Base-by-base conservation (phyloP, 2,797 vertebrate genomes). In the Eutrigla gurnardus region DNA sequence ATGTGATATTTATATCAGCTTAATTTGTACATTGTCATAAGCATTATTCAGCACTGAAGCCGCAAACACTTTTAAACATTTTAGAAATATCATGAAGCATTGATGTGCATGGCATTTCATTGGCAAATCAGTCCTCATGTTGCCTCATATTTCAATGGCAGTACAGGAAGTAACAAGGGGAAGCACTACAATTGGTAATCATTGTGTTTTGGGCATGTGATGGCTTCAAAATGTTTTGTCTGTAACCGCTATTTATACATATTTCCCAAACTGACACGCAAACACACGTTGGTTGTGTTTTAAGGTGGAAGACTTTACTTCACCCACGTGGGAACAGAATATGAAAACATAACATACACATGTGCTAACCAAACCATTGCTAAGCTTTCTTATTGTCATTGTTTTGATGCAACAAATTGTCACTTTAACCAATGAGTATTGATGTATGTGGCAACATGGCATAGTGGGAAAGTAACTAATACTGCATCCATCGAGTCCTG, bases 51-150 rank as follows among this genome's bases (percentile, higher is more conserved):
- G 37, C 33, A 58, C 14, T 77, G 47, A 46, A 85, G 64, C 64
- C 57, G 53, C 74, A 42, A 25, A 25, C 9, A 75, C 33, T 50
- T 25, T 75, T 45, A 79, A 62, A 75, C 18, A 68, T 69, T 63
- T 77, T 72, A 65, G 54, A 65, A 67, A 67, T 39, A 70, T 65
- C 49, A 77, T 75, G 11, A 80, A 40, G 18, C 45, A 57, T 75
- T 60, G 50, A 47, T 77, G 54, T 84, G 74, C 73, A 80, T 83
- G 75, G 7, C 69, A 77, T 86, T 78, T 80, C 66, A 83, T 70
- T 61, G 46, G 78, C 54, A 73, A 52, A 53, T 40, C 63, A 52
- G 81, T 66, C 33, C 43, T 85, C 58, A 60, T 70, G 50, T 49
- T 75, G 52, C 46, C 43, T 72, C 58, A 62, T 73, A 49, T 80